Conservation (phyloP, 2,797 vertebrate species). For the Enteromius trimaculatus region DNA sequence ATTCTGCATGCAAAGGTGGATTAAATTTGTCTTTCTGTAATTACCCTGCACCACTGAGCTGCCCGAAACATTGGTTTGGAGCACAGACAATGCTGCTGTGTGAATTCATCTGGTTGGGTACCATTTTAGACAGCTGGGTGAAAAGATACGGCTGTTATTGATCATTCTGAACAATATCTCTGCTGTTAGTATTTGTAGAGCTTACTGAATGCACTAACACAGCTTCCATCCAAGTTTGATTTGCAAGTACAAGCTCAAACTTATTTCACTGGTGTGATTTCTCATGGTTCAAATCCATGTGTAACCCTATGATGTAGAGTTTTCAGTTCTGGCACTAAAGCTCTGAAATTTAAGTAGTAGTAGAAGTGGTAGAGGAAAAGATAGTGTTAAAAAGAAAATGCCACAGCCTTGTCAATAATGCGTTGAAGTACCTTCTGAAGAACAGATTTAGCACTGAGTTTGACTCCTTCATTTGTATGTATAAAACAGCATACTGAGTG, state of each 20-base stretch:
- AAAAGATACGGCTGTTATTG: slow-evolving; percentile 9
- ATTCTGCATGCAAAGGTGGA: not conserved
- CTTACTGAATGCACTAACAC: not conserved
- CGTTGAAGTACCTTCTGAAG: not conserved
- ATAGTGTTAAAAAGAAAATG: not conserved
- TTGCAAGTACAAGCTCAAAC: slow-evolving; percentile 1
- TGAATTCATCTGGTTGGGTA: not conserved
- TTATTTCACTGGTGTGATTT: slow-evolving; percentile 9
- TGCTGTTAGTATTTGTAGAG: slow-evolving; percentile 2
- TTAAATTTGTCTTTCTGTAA: not conserved
- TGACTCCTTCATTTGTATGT: slow-evolving; percentile 12
- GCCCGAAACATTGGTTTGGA: slow-evolving; percentile 10
- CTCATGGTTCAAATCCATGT: not conserved
- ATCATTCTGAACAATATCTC: slow-evolving; percentile 7
- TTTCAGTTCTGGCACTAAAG: slow-evolving; percentile 7
- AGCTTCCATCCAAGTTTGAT: not conserved
- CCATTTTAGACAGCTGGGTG: slow-evolving; percentile 10
- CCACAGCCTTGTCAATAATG: not conserved
- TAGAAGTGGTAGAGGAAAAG: not conserved
- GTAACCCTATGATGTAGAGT: not conserved
- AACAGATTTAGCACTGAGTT: slow-evolving; percentile 12
- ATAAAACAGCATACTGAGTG: not conserved
- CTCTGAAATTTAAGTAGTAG: slow-evolving; percentile 13
- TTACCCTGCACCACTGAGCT: slow-evolving; percentile 3
- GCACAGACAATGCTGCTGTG: not conserved